Evolutionary conservation across 2,888 invertebrate species (phyloP).

Genomic region (Candidula unifasciata): DNA sequence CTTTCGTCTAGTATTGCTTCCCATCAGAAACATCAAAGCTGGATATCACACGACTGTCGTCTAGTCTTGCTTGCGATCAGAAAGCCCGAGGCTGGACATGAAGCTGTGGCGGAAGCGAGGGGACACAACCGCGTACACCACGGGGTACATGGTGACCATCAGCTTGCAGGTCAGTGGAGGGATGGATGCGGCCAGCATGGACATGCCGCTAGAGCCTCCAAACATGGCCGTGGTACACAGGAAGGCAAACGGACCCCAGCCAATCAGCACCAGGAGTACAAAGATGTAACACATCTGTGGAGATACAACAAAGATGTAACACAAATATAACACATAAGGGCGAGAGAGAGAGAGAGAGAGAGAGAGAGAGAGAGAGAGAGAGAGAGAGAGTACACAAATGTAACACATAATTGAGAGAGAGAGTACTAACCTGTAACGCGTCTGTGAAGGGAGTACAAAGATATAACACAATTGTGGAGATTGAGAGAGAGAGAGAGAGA

Average conservation of each 20-base stretch:
- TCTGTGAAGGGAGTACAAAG: too few species aligned
- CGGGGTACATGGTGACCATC: slow-evolving; percentile 54
- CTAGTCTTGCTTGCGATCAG: slow-evolving; percentile 32
- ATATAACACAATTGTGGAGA: too few species aligned
- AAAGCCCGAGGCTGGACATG: slow-evolving; percentile 30
- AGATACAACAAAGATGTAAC: background rate
- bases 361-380: too few species aligned
- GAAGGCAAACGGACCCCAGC: slow-evolving; percentile 65
- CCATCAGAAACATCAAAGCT: too few species aligned
- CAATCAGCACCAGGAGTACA: slow-evolving; percentile 57
- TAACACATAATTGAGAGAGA: too few species aligned
- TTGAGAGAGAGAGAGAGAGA: too few species aligned
- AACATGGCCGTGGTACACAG: slow-evolving; percentile 60
- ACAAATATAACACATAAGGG: too few species aligned
- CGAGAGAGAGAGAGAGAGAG: too few species aligned
- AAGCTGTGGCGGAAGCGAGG: slow-evolving; percentile 52
- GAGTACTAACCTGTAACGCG: too few species aligned
- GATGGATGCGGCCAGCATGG: slow-evolving; percentile 54
- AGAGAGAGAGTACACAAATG: too few species aligned
- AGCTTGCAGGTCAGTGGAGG: slow-evolving; percentile 57
- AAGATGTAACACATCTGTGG: slow-evolving; percentile 61
- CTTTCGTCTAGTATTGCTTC: too few species aligned
- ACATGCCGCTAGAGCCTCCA: slow-evolving; percentile 51
- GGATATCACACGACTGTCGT: background rate
- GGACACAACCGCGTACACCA: slow-evolving; percentile 52